These are phyloP conservation scores for Alcedo quadribrachys DNA, from an alignment of 2,797 vertebrate species.

Conservation along the genomic window DNA sequence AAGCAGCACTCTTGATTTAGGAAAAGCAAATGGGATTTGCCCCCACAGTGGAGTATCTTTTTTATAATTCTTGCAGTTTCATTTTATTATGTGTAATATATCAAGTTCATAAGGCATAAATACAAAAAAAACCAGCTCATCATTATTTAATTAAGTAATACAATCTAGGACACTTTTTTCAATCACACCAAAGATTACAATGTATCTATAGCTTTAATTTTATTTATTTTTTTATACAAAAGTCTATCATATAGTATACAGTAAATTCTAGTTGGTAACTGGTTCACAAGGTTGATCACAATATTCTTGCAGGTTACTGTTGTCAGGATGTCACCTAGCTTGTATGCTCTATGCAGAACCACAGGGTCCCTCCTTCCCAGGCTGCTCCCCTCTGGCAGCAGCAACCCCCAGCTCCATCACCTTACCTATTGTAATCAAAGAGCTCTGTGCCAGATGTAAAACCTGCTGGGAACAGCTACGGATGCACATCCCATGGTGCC, in stretches of 20 bases:
- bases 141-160: constrained; percentile 71
- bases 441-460: not conserved
- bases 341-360: not conserved
- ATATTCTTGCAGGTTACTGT: constrained; percentile 58
- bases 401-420: not conserved
- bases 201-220: constrained; percentile 64
- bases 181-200: constrained; percentile 64
- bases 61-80: constrained; percentile 2
- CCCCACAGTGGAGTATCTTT: constrained; percentile 24
- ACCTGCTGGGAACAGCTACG: not conserved
- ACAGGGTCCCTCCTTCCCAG: not conserved
- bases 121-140: constrained; percentile 73
- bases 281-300: constrained; percentile 68
- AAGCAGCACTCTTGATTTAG: constrained; percentile 15
- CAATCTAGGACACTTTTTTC: constrained; percentile 66
- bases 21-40: constrained; percentile 38
- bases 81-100: constrained; percentile 62
- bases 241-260: constrained; percentile 62
- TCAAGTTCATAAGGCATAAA: constrained; percentile 80
- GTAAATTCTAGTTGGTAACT: constrained; percentile 58
- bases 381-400: constrained; percentile 8
- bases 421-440: not conserved
- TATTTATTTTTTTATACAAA: constrained; percentile 64
- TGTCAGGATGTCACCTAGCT: constrained; percentile 23
- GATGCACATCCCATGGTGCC: not conserved